These are phyloP conservation scores for Panurus biarmicus DNA, from an alignment of 2,113 vertebrate species.

Conservation along the genomic window DNA sequence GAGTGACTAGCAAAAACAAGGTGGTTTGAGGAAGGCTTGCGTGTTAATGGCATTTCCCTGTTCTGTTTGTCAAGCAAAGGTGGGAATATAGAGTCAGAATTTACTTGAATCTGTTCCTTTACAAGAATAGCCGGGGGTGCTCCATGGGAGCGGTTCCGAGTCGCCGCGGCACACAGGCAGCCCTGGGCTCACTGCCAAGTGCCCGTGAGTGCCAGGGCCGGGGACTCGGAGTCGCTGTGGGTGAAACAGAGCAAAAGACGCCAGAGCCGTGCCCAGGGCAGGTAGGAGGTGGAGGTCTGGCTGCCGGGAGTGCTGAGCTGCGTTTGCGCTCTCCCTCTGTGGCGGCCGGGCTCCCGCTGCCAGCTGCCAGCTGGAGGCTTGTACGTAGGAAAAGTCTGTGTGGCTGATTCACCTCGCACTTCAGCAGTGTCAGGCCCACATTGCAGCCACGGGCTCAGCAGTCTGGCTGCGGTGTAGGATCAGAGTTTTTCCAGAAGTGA, in stretches of 20 bases:
- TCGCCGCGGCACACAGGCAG: accelerated
- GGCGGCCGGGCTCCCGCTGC: accelerated
- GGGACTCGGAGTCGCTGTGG: not conserved
- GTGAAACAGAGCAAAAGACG: not conserved
- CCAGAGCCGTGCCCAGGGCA: not conserved
- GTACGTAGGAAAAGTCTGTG: not conserved
- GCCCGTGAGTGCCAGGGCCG: accelerated
- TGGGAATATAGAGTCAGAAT: conserved; percentile 59
- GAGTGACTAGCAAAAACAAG: conserved; percentile 65
- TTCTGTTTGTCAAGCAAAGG: conserved; percentile 69
- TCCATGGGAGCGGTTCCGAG: not conserved
- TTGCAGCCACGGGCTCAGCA: not conserved
- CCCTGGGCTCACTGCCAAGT: not conserved
- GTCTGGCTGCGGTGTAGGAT: not conserved
- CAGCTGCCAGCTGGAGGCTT: not conserved
- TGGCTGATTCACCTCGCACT: not conserved
- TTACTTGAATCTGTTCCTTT: conserved; percentile 67
- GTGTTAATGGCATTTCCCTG: conserved; percentile 75
- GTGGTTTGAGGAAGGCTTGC: conserved; percentile 64
- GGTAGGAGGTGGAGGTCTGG: not conserved
- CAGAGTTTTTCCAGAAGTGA: not conserved
- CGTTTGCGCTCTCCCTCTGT: not conserved
- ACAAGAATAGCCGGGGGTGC: conserved; percentile 61
- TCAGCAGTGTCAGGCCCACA: not conserved
- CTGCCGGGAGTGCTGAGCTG: not conserved